Conservation (phyloP, 2,113 vertebrate genomes). For the Rhegmatorhina hoffmannsi region DNA sequence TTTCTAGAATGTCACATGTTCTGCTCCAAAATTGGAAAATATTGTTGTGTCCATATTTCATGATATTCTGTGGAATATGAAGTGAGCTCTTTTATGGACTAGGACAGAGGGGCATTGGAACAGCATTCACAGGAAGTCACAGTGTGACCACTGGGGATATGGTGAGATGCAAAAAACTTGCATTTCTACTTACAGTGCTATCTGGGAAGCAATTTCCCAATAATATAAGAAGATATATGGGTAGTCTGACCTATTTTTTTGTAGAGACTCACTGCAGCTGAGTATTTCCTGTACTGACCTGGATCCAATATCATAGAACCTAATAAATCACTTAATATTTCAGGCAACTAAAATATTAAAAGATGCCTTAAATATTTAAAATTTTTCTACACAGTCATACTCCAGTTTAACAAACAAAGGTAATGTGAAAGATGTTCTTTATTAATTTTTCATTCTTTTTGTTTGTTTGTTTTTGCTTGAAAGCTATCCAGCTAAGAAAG, state of each 20-base stretch:
- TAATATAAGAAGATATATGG: constrained; percentile 48
- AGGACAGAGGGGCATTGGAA: constrained; percentile 24
- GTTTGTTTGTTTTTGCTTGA: background rate
- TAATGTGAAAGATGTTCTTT: constrained; percentile 55
- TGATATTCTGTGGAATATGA: background rate
- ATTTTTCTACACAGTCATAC: constrained; percentile 48
- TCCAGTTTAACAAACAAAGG: constrained; percentile 48
- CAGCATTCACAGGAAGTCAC: constrained; percentile 42
- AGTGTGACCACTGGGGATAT: background rate
- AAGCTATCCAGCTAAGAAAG: constrained; percentile 29
- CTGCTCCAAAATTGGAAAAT: constrained; percentile 5
- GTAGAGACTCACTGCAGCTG: constrained; percentile 34
- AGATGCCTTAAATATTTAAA: constrained; percentile 65
- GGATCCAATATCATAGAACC: constrained; percentile 61
- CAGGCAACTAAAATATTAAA: constrained; percentile 67
- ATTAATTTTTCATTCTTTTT: constrained; percentile 37
- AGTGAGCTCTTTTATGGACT: background rate
- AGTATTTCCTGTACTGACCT: constrained; percentile 62
- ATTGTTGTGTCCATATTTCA: background rate
- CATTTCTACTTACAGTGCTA: constrained; percentile 33
- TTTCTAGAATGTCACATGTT: background rate
- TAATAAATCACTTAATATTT: constrained; percentile 66
- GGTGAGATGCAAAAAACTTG: constrained; percentile 2
- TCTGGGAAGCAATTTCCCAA: constrained; percentile 62
- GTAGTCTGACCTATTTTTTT: constrained; percentile 41